Evolutionary conservation across 2,113 vertebrate species (phyloP).

Genomic region (Chloropsis hardwickii): DNA sequence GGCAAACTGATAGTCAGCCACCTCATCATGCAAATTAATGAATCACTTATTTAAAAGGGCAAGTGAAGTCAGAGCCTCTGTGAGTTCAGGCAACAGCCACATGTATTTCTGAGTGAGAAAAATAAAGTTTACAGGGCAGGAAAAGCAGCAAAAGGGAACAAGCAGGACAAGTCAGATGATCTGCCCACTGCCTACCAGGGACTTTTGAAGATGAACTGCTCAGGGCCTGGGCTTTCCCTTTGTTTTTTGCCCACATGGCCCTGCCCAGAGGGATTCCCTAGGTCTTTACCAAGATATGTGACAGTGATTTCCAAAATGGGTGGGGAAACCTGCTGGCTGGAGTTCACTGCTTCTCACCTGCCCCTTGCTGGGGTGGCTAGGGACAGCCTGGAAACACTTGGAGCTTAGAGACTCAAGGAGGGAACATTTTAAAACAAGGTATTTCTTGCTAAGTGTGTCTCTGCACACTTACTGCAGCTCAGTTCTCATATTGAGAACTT

Average conservation of each 20-base stretch:
- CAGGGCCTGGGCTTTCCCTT: background rate
- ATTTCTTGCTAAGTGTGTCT: background rate
- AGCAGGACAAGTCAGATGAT: background rate
- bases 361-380: background rate
- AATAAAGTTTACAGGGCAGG: background rate
- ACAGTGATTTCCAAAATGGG: background rate
- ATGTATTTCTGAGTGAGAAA: background rate
- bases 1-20: background rate
- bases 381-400: background rate
- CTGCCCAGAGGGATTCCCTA: background rate
- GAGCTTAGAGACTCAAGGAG: background rate
- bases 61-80: background rate
- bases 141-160: background rate
- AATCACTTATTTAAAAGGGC: slow-evolving; percentile 17
- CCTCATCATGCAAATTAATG: background rate
- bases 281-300: background rate
- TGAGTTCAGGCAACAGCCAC: background rate
- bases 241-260: background rate
- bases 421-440: background rate
- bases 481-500: background rate
- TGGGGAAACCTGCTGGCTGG: background rate
- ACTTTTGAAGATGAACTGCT: background rate
- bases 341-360: background rate
- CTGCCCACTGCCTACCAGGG: background rate
- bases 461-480: background rate